Evolutionary conservation across 2,888 invertebrate species (phyloP), one percentile per base, ranked within the genome.

Genomic region (Nowickia ferox): DNA sequence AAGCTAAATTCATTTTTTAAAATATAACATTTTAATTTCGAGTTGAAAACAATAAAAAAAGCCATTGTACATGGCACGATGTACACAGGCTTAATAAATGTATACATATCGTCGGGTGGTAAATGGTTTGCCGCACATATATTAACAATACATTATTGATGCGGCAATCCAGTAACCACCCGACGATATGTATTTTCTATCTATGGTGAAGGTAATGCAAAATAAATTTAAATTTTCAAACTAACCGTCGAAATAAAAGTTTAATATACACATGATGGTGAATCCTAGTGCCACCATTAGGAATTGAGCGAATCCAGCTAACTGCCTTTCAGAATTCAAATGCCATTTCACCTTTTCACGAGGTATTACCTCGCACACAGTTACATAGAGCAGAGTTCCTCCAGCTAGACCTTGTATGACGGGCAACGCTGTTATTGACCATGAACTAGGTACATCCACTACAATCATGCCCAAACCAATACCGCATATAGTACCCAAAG

Each of bases 321-420:
- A 84, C 51, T 94, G 94, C 66, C 92, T 92, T 55, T 92, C 92
- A 44, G 90, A 90, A 88, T 93, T 92, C 88, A 94, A 94, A 90
- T 96, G 96, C 96, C 96, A 96, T 86, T 95, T 94, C 65, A 96
- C 95, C 87, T 96, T 94, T 93, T 96, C 96, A 51, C 96, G 94
- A 1, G 96, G 96, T 55, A 96, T 92, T 59, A 96, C 95, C 92
- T 96, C 96, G 89, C 96, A 95, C 1, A 96, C 95, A 0, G 96
- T 96, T 79, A 96, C 96, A 92, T 96, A 96, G 2, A 96, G 93
- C 0, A 96, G 93, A 0, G 96, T 96, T 1, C 96, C 96, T 0
- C 96, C 96, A 9, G 96, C 96, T 57, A 96, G 89, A 0, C 95
- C 96, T 93, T 95, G 95, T 92, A 95, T 94, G 53, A 95, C 92